A percentile compares a stretch with the other conserved stretches of the same genome.
These are phyloP conservation scores for Drosophila watanabei DNA, from an alignment of 1,140 invertebrate genomes.

Conservation along the genomic window DNA sequence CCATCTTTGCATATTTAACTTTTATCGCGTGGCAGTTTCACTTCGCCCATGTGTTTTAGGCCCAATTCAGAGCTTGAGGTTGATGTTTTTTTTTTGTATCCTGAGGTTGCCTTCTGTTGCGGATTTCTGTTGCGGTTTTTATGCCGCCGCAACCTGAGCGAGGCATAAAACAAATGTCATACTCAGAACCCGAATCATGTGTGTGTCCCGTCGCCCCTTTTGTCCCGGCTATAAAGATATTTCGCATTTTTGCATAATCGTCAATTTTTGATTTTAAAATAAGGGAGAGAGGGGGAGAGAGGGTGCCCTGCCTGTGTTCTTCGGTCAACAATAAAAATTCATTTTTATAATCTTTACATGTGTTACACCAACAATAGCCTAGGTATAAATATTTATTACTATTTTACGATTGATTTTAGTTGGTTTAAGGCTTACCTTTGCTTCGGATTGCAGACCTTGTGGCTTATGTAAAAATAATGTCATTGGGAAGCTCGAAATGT, in stretches of 20 bases:
- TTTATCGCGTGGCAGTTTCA: constrained; percentile 65
- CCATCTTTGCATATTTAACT: constrained; percentile 83
- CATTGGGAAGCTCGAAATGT: constrained; percentile 15
- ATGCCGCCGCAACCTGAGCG: constrained; percentile 69
- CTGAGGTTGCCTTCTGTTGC: constrained; percentile 36
- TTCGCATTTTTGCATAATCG: constrained; percentile 83
- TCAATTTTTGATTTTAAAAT: constrained; percentile 81
- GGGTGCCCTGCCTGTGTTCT: constrained; percentile 32
- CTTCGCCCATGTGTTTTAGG: constrained; percentile 62
- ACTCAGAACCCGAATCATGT: constrained; percentile 68
- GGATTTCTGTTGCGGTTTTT: constrained; percentile 62
- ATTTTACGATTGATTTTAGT: constrained; percentile 79
- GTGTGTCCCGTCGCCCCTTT: constrained; percentile 5
- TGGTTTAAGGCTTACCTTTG: constrained; percentile 31
- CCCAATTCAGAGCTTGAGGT: constrained; percentile 28
- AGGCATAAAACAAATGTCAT: constrained; percentile 82
- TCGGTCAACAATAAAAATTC: constrained; percentile 79
- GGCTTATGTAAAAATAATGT: constrained; percentile 59
- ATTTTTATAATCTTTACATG: constrained; percentile 81
- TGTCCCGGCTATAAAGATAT: constrained; percentile 54
- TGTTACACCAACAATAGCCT: constrained; percentile 62
- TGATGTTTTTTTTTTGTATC: background rate
- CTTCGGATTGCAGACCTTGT: background rate
- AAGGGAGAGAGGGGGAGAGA: background rate
- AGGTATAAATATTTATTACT: constrained; percentile 79